Percentiles rank a stretch among this genome's conserved stretches.
These are phyloP conservation scores for Thalpophila matura DNA, from an alignment of 2,888 invertebrate genomes.

Conservation along the genomic window DNA sequence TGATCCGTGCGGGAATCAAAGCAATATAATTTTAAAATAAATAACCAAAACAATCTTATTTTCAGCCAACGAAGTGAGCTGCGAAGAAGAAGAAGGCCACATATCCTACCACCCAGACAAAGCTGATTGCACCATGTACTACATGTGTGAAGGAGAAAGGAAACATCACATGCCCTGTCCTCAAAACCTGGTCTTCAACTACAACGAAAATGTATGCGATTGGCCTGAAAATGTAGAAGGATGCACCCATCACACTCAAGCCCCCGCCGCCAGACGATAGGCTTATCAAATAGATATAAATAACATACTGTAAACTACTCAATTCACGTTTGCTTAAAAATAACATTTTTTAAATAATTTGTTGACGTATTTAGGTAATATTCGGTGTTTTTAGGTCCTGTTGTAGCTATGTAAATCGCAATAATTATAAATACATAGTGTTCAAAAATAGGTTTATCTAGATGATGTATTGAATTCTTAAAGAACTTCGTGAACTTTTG, in stretches of 20 bases:
- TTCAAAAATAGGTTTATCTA: constrained; percentile 66
- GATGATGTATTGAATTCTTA: constrained; percentile 48
- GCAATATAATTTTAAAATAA: no score
- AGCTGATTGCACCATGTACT: constrained; percentile 98
- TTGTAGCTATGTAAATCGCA: constrained; percentile 66
- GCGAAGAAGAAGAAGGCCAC: constrained; percentile 98
- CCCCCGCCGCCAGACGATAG: constrained; percentile 86
- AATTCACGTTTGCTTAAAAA: constrained; percentile 64
- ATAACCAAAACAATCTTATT: not conserved
- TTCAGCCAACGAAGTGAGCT: constrained; percentile 96
- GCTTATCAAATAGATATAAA: constrained; percentile 43
- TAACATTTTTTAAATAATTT: constrained; percentile 52
- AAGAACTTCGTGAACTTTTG: constrained; percentile 24
- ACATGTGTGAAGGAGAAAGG: constrained; percentile 98
- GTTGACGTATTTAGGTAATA: constrained; percentile 60
- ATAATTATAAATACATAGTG: constrained; percentile 64
- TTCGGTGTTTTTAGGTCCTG: constrained; percentile 59
- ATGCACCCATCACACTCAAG: constrained; percentile 91
- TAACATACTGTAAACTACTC: constrained; percentile 43
- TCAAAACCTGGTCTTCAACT: constrained; percentile 97
- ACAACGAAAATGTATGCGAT: constrained; percentile 98
- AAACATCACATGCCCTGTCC: constrained; percentile 99
- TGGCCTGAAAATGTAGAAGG: constrained; percentile 99
- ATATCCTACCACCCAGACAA: constrained; percentile 98
- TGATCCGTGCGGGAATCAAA: no score